Percentiles rank a stretch among this genome's conserved stretches.
phyloP scores from a whole-genome alignment of 2,113 vertebrate species.

The Phainopepla nitens region DNA sequence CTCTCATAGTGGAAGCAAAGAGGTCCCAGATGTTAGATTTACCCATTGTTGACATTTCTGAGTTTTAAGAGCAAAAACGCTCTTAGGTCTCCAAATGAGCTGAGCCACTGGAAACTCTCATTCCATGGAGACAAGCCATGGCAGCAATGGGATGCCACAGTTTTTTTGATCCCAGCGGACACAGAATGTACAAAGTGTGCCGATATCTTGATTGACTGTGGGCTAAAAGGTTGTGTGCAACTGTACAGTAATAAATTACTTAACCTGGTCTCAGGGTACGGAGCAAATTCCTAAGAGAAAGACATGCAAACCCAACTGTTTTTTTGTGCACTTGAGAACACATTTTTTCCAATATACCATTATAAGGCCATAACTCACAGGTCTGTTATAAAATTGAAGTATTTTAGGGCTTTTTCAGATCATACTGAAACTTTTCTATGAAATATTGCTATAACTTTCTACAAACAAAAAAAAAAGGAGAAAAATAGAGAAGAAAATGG shows the following conservation, averaged over 20 bases:
- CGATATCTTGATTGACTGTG: neutral
- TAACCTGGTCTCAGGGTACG: neutral
- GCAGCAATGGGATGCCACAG: neutral
- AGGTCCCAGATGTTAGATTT: slow-evolving; percentile 17
- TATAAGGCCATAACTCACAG: neutral
- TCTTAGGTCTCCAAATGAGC: neutral
- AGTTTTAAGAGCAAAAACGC: neutral
- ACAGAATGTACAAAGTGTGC: neutral
- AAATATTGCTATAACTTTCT: neutral
- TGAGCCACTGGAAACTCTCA: neutral
- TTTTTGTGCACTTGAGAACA: neutral
- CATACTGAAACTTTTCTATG: neutral
- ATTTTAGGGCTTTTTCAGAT: neutral
- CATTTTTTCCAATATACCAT: neutral
- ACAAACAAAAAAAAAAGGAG: neutral
- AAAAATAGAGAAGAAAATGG: neutral
- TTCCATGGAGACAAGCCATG: neutral
- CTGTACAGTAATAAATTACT: neutral
- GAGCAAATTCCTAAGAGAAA: neutral
- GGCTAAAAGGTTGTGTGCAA: neutral
- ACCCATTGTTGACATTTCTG: slow-evolving; percentile 31
- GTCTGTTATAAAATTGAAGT: neutral
- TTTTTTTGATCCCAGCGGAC: neutral
- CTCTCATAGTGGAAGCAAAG: slow-evolving; percentile 31
- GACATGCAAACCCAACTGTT: neutral